Percentiles rank a stretch among this genome's conserved stretches.
Evolutionary conservation across 2,113 vertebrate species (phyloP).

Genomic region (Petrocephalus zakoni): DNA sequence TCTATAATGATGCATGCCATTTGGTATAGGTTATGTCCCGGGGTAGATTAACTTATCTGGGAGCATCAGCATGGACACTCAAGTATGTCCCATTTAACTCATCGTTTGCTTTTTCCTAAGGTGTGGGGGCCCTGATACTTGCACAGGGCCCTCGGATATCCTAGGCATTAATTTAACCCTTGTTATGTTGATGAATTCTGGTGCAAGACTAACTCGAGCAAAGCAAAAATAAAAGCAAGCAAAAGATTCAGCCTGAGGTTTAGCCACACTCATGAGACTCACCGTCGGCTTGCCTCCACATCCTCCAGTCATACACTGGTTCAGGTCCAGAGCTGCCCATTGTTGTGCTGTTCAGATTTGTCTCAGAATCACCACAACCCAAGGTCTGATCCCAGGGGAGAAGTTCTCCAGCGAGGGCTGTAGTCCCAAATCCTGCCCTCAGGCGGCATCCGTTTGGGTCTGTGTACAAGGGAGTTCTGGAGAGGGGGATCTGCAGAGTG

Average conservation of each 20-base stretch:
- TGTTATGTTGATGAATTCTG: not conserved
- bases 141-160: not conserved
- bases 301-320: constrained; percentile 59
- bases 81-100: not conserved
- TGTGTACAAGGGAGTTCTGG: constrained; percentile 56
- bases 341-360: constrained; percentile 36
- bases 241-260: not conserved
- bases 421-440: constrained; percentile 50
- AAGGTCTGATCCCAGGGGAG: constrained; percentile 37
- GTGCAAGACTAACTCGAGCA: not conserved
- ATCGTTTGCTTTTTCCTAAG: not conserved
- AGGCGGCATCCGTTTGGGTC: constrained; percentile 48
- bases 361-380: constrained; percentile 34
- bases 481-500: constrained; percentile 68
- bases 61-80: not conserved
- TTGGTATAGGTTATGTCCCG: not conserved
- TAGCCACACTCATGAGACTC: constrained; percentile 44
- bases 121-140: not conserved
- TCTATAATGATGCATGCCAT: not conserved
- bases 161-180: not conserved
- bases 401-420: constrained; percentile 57
- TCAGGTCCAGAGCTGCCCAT: constrained; percentile 61
- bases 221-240: not conserved
- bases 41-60: not conserved
- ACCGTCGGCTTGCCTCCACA: constrained; percentile 48